Evolutionary conservation across 2,888 invertebrate genomes (phyloP).

Genomic region (Drosophila kambysellisi): DNA sequence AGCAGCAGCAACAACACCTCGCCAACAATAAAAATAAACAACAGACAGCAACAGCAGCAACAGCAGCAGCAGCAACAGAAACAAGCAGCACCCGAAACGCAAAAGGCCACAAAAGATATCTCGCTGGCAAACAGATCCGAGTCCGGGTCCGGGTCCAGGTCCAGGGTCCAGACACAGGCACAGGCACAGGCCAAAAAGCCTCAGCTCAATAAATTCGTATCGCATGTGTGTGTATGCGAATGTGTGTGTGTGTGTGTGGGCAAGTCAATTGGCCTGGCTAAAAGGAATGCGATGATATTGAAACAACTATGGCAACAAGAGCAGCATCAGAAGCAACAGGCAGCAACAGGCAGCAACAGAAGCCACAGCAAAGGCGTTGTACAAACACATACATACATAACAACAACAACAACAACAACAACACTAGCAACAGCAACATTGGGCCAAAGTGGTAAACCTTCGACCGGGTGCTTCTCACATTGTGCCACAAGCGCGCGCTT

Average conservation of each 20-base stretch:
- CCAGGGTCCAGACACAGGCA: slow-evolving; percentile 37
- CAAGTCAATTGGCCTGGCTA: slow-evolving; percentile 61
- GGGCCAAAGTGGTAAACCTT: slow-evolving; percentile 54
- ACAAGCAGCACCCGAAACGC: slow-evolving; percentile 27
- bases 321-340: slow-evolving; percentile 47
- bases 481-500: slow-evolving; percentile 57
- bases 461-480: slow-evolving; percentile 53
- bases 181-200: slow-evolving; percentile 68
- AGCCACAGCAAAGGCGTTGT: slow-evolving; percentile 72
- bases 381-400: slow-evolving; percentile 62
- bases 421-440: slow-evolving; percentile 18
- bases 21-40: slow-evolving; percentile 76
- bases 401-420: slow-evolving; percentile 45
- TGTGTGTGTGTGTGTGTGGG: slow-evolving; percentile 45
- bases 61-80: slow-evolving; percentile 32
- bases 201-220: slow-evolving; percentile 75
- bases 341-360: slow-evolving; percentile 57
- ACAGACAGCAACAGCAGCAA: slow-evolving; percentile 46
- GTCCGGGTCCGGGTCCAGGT: slow-evolving; percentile 22
- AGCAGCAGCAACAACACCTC: slow-evolving; percentile 55
- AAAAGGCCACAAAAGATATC: slow-evolving; percentile 45
- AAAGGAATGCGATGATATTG: slow-evolving; percentile 75
- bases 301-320: slow-evolving; percentile 68
- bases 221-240: slow-evolving; percentile 42
- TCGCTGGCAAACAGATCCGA: slow-evolving; percentile 37